Conservation (phyloP, 2,113 vertebrate genomes). For the Callaeas wilsoni region DNA sequence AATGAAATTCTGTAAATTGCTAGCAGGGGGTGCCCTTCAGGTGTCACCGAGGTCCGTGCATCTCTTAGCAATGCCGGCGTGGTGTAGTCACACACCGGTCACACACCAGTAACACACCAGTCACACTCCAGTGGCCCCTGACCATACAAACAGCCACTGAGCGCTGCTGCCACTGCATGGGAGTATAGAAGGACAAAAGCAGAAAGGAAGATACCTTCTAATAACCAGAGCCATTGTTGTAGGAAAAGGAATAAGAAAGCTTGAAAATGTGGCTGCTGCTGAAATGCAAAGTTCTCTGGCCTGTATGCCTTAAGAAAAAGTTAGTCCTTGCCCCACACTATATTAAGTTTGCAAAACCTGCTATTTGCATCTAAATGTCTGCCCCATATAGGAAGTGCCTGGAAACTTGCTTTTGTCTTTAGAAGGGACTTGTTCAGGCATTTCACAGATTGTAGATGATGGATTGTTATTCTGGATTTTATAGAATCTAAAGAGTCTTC, state of each 20-base stretch:
- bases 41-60: background rate
- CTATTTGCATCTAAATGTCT: background rate
- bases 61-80: background rate
- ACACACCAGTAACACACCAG: background rate
- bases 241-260: background rate
- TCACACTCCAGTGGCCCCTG: background rate
- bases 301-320: background rate
- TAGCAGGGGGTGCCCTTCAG: background rate
- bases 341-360: background rate
- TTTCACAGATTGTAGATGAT: background rate
- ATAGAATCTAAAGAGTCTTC: background rate
- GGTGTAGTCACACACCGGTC: background rate
- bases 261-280: background rate
- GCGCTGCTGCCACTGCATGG: background rate
- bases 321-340: background rate
- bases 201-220: background rate
- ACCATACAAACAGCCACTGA: fast-evolving
- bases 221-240: background rate
- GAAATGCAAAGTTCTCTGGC: background rate
- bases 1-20: background rate
- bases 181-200: background rate
- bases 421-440: background rate
- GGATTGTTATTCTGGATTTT: background rate
- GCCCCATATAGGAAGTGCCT: background rate
- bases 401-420: background rate